Evolutionary conservation across 2,113 vertebrate species (phyloP).

Genomic region (Mugil cephalus): DNA sequence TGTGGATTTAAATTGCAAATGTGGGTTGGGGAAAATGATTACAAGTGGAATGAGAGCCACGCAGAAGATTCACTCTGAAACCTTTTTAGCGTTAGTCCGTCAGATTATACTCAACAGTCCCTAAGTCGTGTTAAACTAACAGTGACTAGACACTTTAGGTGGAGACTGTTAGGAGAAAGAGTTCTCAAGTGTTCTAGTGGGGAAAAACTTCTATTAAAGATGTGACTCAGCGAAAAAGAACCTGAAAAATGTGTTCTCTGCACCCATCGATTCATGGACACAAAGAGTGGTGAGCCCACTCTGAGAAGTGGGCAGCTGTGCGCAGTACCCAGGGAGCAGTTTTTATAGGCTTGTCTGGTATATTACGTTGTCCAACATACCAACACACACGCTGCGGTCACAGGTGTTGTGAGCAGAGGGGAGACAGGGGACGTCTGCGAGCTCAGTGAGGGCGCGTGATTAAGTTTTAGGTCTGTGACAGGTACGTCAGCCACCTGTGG

Average conservation of each 20-base stretch:
- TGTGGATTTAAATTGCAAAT: conserved; percentile 19
- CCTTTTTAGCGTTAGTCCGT: neutral
- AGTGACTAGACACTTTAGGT: neutral
- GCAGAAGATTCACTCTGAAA: neutral
- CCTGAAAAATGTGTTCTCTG: no score
- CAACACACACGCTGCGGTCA: neutral
- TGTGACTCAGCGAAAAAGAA: no score
- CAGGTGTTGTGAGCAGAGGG: conserved; percentile 13
- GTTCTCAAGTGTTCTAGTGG: no score
- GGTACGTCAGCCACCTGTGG: conserved; percentile 33
- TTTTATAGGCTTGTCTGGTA: no score
- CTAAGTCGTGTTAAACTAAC: neutral
- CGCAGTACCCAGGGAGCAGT: no score
- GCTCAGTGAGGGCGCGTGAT: conserved; percentile 27
- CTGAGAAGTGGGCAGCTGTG: no score
- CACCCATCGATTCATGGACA: no score
- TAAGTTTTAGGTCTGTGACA: conserved; percentile 11
- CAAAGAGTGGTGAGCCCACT: no score
- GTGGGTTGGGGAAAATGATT: neutral
- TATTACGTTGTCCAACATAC: neutral
- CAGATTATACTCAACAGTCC: no score
- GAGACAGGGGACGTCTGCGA: neutral
- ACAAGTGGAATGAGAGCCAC: neutral
- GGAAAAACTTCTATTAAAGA: no score
- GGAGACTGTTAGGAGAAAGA: no score